Conservation (phyloP, 2,113 vertebrate genomes). For the Esox niger region DNA sequence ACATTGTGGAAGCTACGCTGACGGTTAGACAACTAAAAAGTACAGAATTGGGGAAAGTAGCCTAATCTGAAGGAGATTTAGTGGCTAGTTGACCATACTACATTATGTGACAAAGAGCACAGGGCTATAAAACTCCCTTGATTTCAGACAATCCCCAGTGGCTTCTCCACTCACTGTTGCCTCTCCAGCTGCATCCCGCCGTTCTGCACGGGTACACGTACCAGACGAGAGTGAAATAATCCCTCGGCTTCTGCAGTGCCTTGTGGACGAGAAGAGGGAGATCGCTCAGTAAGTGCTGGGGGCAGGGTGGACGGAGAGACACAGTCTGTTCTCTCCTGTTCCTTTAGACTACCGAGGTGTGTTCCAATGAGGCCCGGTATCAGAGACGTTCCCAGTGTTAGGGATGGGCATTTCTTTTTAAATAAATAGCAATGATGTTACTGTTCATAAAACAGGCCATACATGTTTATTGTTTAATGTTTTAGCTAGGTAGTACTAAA, state of each 20-base stretch:
- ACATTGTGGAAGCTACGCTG: too few relatives aligned
- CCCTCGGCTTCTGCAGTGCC: background rate
- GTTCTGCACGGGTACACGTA: background rate
- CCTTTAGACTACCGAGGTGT: background rate
- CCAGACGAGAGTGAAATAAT: background rate
- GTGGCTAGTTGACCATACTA: too few relatives aligned
- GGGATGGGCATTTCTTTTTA: too few relatives aligned
- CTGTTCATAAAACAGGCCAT: too few relatives aligned
- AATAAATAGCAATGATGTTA: too few relatives aligned
- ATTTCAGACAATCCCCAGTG: background rate
- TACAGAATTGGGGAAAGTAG: too few relatives aligned
- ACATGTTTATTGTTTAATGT: too few relatives aligned
- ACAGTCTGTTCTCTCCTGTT: background rate
- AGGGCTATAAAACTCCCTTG: background rate
- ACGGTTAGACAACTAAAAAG: too few relatives aligned
- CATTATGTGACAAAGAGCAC: too few relatives aligned
- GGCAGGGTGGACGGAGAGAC: background rate
- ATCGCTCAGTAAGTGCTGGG: background rate
- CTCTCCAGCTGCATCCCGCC: background rate
- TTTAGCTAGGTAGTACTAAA: too few relatives aligned
- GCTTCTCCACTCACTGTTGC: background rate
- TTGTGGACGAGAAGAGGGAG: background rate
- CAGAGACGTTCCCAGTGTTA: background rate
- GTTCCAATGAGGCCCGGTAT: background rate
- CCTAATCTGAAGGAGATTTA: too few relatives aligned